A percentile compares a stretch with the other conserved stretches of the same genome.
phyloP scores from a whole-genome alignment of 2,888 invertebrate genomes.

The Drosophila picticornis region DNA sequence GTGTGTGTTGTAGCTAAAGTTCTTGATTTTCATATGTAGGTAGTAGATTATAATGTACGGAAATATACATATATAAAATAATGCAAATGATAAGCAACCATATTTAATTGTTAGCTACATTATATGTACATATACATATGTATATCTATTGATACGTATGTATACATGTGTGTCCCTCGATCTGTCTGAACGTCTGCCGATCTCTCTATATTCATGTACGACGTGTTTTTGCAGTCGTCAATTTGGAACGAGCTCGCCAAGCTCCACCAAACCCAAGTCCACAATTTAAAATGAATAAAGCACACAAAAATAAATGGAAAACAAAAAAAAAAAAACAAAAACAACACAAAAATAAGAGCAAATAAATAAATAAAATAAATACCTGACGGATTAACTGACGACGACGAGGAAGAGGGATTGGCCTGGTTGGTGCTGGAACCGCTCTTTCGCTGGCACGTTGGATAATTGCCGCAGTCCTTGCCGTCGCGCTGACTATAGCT shows the following conservation, averaged over 20 bases:
- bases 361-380: conserved; percentile 72
- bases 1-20: conserved; percentile 27
- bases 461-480: conserved; percentile 88
- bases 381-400: conserved; percentile 84
- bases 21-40: conserved; percentile 13
- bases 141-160: conserved; percentile 1
- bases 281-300: conserved; percentile 12
- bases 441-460: conserved; percentile 88
- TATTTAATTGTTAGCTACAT: not conserved
- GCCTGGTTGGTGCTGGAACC: conserved; percentile 63
- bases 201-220: not conserved
- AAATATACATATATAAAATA: conserved; percentile 11
- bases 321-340: conserved; percentile 18
- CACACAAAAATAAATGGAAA: conserved; percentile 3
- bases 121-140: conserved; percentile 1
- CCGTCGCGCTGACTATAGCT: conserved; percentile 87
- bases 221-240: not conserved
- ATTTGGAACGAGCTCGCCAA: conserved; percentile 13
- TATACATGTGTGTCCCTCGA: not conserved
- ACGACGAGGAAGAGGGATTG: conserved; percentile 72
- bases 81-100: conserved; percentile 35
- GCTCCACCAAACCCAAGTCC: conserved; percentile 8
- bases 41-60: conserved; percentile 9
- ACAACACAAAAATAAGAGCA: conserved; percentile 26
- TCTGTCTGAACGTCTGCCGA: conserved; percentile 5